Evolutionary conservation across 1,140 invertebrate genomes (phyloP).

Genomic region (Heliothis subflexa): DNA sequence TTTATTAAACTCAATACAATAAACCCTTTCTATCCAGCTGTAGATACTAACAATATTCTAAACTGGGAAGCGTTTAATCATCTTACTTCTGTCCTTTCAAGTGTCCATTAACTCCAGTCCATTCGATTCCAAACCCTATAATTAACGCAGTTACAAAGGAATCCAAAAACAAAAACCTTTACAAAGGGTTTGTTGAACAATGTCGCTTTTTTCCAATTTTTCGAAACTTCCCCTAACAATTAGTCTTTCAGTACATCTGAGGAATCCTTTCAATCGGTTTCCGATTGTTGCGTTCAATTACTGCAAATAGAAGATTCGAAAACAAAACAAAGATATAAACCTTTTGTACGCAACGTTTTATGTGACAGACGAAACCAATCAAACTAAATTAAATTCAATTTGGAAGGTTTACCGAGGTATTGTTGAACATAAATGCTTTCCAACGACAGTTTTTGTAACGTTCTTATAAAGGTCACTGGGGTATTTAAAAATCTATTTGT

Average conservation of each 20-base stretch:
- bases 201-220: conserved; percentile 37
- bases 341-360: conserved; percentile 22
- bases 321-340: conserved; percentile 36
- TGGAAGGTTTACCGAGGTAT: neutral
- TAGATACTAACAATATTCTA: conserved; percentile 3
- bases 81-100: conserved; percentile 9
- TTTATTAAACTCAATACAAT: conserved; percentile 4
- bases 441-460: neutral
- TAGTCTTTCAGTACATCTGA: conserved; percentile 28
- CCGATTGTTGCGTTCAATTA: conserved; percentile 38
- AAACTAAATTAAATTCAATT: neutral
- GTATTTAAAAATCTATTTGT: no score
- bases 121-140: conserved; percentile 24
- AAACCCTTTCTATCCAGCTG: neutral
- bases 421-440: neutral
- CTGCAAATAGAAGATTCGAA: conserved; percentile 30
- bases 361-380: conserved; percentile 10
- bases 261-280: conserved; percentile 37
- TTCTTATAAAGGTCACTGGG: no score
- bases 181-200: conserved; percentile 22
- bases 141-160: conserved; percentile 34
- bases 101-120: conserved; percentile 28
- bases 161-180: conserved; percentile 15
- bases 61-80: conserved; percentile 1
- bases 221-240: conserved; percentile 34